Evolutionary conservation across 1,140 invertebrate species (phyloP), one percentile per base, ranked within the genome.

Genomic region (Caerostris darwini): DNA sequence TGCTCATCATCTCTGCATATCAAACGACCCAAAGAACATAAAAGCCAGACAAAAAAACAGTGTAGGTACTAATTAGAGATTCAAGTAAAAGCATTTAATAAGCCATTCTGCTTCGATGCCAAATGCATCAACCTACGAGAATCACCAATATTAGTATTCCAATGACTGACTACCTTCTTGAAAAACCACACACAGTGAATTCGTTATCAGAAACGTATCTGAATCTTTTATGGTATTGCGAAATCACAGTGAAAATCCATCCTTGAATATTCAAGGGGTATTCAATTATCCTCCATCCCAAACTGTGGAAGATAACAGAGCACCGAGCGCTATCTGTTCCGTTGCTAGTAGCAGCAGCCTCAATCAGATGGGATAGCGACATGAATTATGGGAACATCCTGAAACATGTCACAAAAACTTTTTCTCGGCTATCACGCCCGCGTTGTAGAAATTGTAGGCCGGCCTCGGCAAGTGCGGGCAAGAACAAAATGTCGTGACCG

Each of bases 371-470:
- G 34, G 17, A 17, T 14, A 81, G 67, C 81, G 89, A 90, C 89
- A 90, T 90, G 89, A 90, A 90, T 81, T 81, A 90, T 90, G n/a
- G 69, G 69, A 81, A 90, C 53, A 90, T 81, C 89, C 89, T 90
- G 64, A 19, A 77, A 57, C 57, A 53, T 90, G 89, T 90, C 89
- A 90, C 89, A 90, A 90, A 81, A 57, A 57, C n/a, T 50, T 69
- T 77, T 77, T 17, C 50, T 53, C 89, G 6, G 59, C n/a, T n/a
- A 61, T 81, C 54, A 81, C 69, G 67, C 67, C 89, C 53, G 89
- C 56, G n/a, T 69, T 77, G n/a, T 34, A 34, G n/a, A 19, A 89
- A 61, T 58, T 19, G 56, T 14, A 14, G n/a, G 34, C 50, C 34
- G 85, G 59, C 50, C 17, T 69, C 71, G 59, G 34, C 59, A 67